phyloP scores from a whole-genome alignment of 1,140 invertebrate species.

The Lepidurus apus region DNA sequence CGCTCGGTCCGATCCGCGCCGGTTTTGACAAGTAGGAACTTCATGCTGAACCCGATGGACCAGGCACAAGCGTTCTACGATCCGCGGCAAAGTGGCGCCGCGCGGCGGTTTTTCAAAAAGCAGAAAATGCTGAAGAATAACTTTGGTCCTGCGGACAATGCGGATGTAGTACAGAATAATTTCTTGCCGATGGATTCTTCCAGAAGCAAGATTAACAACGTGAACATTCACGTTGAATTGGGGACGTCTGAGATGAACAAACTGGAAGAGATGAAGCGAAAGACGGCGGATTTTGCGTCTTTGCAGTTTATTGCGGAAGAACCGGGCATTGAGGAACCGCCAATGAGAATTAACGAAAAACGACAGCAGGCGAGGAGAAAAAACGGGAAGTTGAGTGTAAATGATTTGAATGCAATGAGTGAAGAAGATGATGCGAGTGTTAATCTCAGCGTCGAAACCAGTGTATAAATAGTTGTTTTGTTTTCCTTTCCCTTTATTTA shows the following conservation, averaged over 20 bases:
- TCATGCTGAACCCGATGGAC: conserved; percentile 40
- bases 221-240: conserved; percentile 63
- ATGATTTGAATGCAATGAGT: neutral
- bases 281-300: neutral
- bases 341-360: neutral
- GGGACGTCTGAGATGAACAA: neutral
- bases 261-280: neutral
- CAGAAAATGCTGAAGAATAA: conserved; percentile 61
- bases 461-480: neutral
- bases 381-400: neutral
- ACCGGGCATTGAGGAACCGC: neutral
- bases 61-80: conserved; percentile 79
- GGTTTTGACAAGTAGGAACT: conserved; percentile 35
- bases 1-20: conserved; percentile 36
- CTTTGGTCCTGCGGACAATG: conserved; percentile 27
- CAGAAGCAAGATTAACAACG: conserved; percentile 63
- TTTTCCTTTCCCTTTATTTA: neutral
- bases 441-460: neutral
- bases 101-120: conserved; percentile 84
- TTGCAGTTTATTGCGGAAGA: conserved; percentile 8
- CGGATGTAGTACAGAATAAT: neutral
- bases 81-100: conserved; percentile 84
- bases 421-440: neutral
- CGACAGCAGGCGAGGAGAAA: neutral
- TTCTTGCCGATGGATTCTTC: conserved; percentile 36